Conservation (phyloP, 2,888 invertebrate species). For the Cheilosia vernalis region DNA sequence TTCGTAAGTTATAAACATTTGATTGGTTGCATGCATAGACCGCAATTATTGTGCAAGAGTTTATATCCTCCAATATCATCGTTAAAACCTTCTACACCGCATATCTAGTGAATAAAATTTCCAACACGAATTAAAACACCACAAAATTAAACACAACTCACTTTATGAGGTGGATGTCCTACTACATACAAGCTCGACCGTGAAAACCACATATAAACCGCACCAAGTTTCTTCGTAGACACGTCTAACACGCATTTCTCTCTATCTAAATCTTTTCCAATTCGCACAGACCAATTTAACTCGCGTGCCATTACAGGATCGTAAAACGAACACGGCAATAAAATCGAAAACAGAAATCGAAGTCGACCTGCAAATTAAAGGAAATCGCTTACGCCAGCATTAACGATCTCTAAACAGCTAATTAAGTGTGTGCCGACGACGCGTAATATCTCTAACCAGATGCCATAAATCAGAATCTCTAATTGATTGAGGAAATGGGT, state of each 20-base stretch:
- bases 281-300: conserved; percentile 13
- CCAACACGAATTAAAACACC: too few relatives aligned
- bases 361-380: conserved; percentile 40
- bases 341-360: conserved; percentile 43
- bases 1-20: too few relatives aligned
- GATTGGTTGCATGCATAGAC: too few relatives aligned
- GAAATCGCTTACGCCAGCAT: conserved; percentile 27
- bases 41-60: too few relatives aligned
- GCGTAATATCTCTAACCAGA: not conserved
- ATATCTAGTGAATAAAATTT: too few relatives aligned
- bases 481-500: conserved; percentile 58
- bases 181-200: too few relatives aligned
- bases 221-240: not conserved
- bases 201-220: not conserved
- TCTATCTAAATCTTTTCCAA: not conserved
- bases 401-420: conserved; percentile 25
- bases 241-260: conserved; percentile 5
- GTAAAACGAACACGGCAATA: conserved; percentile 16
- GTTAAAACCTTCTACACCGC: too few relatives aligned
- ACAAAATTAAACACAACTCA: too few relatives aligned
- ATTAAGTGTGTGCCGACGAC: conserved; percentile 31
- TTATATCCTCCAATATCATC: too few relatives aligned
- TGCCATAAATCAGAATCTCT: conserved; percentile 51
- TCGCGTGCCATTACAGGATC: conserved; percentile 12
- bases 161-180: too few relatives aligned